A percentile compares a stretch with the other conserved stretches of the same genome.
Conservation (phyloP, 2,113 vertebrate genomes). For the Hucho hucho region DNA sequence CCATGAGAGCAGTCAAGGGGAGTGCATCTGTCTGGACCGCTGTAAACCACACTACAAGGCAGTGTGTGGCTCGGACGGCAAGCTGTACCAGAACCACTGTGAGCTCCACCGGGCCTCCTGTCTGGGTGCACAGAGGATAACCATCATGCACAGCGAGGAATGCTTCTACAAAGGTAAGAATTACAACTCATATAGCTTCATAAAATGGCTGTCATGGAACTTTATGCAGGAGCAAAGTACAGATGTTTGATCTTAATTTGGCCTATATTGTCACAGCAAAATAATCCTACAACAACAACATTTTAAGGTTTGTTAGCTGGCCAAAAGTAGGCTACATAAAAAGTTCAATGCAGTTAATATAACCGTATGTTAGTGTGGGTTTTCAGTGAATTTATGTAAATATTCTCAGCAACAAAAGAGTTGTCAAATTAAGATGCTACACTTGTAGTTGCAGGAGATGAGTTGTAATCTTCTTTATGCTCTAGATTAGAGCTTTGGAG, state of each 20-base stretch:
- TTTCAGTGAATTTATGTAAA: too few relatives aligned
- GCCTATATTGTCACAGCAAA: too few relatives aligned
- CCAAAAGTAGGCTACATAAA: too few relatives aligned
- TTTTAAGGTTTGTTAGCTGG: too few relatives aligned
- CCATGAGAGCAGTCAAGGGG: conserved; percentile 76
- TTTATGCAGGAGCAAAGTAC: not conserved
- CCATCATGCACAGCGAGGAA: conserved; percentile 90
- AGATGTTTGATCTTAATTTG: too few relatives aligned
- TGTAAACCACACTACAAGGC: conserved; percentile 92
- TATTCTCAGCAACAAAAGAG: too few relatives aligned
- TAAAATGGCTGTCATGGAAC: not conserved
- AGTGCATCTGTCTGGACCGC: conserved; percentile 85
- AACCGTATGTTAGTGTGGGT: too few relatives aligned
- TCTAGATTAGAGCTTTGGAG: too few relatives aligned
- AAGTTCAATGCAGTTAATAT: too few relatives aligned
- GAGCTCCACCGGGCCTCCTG: conserved; percentile 93
- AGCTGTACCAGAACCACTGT: conserved; percentile 94
- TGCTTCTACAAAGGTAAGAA: conserved; percentile 93
- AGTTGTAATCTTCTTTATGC: too few relatives aligned
- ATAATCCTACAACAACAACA: too few relatives aligned
- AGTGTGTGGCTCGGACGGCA: conserved; percentile 92
- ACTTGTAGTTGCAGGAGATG: not conserved
- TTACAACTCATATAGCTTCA: not conserved
- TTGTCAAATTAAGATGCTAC: too few relatives aligned
- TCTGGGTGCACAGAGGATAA: conserved; percentile 81